Base-by-base conservation (phyloP, 2,113 vertebrate genomes). In the Donacobius atricapilla region DNA sequence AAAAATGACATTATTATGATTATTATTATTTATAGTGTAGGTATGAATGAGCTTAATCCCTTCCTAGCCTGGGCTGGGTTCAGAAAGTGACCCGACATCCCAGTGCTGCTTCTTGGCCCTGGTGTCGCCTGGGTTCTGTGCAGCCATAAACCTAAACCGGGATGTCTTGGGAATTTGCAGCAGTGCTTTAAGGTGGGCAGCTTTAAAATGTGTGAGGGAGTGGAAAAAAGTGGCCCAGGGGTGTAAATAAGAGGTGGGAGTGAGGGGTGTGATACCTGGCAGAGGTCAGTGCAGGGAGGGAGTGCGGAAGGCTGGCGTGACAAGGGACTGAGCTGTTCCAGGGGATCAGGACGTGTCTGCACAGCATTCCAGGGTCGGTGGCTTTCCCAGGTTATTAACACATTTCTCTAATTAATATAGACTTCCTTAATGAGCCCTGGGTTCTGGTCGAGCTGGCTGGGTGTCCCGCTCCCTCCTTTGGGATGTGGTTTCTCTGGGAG, bases 21-120 rank as follows among this genome's bases (percentile, higher is more conserved):
- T 82, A 51, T 92, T 92, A 83, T 93, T 93, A 90, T 89, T 95
- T 90, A 86, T 85, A 66, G 82, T 40, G 78, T 53, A 21, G 75
- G 14, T 93, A n/a, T 17, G 60, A 63, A 73, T 73, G 71, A 75
- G 30, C 54, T 94, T 45, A 70, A 63, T 87, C 47, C 63, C 4
- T 73, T 93, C 24, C 53, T 24, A 51, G 63, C 47, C 76, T 63
- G 64, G 51, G 37, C 70, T 4, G 0, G 30, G 78, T 45, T 88
- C 75, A 69, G 69, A 87, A 63, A 60, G 48, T n/a, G 56, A 60
- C 69, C 66, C 40, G n/a, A 9, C 24, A 13, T 66, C 56, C 39
- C 60, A 18, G 37, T 7, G 11, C 48, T 68, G 66, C 48, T 58
- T 35, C 63, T 76, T 69, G 77, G 58, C 72, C 47, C 47, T 31